Conservation (phyloP, 2,888 invertebrate genomes). For the Philhelius pedissequus region DNA sequence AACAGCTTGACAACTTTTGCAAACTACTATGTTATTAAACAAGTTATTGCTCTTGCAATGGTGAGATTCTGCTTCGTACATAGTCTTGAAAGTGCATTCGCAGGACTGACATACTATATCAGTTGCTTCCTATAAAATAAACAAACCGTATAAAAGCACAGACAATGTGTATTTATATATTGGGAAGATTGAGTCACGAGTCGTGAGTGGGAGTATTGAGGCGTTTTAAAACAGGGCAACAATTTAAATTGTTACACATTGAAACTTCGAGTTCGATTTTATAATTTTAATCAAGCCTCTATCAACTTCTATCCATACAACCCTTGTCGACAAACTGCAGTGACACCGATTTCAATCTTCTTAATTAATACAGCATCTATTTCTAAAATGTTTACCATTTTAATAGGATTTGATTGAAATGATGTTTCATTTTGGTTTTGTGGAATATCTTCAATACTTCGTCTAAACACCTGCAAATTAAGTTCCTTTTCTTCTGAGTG, state of each 20-base stretch:
- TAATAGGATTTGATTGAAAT: not conserved
- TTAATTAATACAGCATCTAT: too few species aligned
- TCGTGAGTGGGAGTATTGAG: too few species aligned
- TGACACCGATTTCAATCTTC: too few species aligned
- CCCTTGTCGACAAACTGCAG: too few species aligned
- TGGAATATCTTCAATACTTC: not conserved
- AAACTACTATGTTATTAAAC: not conserved
- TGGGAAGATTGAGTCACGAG: too few species aligned
- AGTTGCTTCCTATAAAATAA: constrained; percentile 10
- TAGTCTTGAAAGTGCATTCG: not conserved
- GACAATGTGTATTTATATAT: too few species aligned
- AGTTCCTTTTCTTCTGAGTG: not conserved
- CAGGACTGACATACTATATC: constrained; percentile 25
- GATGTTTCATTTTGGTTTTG: not conserved
- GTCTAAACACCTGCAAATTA: not conserved
- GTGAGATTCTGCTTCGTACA: constrained; percentile 18
- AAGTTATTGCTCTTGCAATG: not conserved
- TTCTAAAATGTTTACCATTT: not conserved
- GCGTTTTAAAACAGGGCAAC: too few species aligned
- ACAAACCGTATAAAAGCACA: not conserved
- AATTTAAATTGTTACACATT: too few species aligned
- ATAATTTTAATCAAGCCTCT: too few species aligned
- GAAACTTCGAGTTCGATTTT: too few species aligned
- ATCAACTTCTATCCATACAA: too few species aligned
- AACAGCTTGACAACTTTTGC: not conserved